These are phyloP conservation scores for Cerceris ruficornis DNA, from an alignment of 2,888 invertebrate species.

Conservation along the genomic window DNA sequence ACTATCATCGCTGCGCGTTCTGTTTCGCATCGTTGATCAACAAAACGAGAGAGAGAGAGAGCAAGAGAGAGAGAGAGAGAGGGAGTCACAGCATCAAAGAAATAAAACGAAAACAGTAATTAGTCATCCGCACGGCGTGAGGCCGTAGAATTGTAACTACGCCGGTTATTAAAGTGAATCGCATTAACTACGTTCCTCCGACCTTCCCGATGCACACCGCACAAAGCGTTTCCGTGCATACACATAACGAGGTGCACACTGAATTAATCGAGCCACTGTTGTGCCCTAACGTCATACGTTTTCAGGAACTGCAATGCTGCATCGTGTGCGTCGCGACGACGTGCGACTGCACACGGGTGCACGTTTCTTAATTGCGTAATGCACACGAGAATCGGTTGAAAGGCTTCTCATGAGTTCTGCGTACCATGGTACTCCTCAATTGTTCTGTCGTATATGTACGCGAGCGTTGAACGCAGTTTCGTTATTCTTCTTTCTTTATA, in stretches of 20 bases:
- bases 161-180: conserved; percentile 35
- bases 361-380: conserved; percentile 24
- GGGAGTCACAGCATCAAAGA: conserved; percentile 3
- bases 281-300: conserved; percentile 49
- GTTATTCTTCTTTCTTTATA: too few species aligned
- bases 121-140: conserved; percentile 28
- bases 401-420: conserved; percentile 1
- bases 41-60: too few species aligned
- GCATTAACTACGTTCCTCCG: conserved; percentile 47
- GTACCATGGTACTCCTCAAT: neutral
- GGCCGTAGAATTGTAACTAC: conserved; percentile 25
- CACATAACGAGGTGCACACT: conserved; percentile 22
- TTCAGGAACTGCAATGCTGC: conserved; percentile 11
- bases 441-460: neutral
- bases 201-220: conserved; percentile 43
- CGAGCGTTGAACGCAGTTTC: too few species aligned
- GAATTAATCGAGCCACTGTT: conserved; percentile 59
- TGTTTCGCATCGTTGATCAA: too few species aligned
- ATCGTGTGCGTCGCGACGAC: neutral
- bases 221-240: conserved; percentile 26
- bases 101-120: conserved; percentile 21
- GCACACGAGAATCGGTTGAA: conserved; percentile 7
- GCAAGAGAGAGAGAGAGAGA: neutral
- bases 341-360: neutral
- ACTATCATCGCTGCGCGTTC: too few species aligned